Conservation (phyloP, 2,113 vertebrate genomes). For the Platysternon megacephalum region DNA sequence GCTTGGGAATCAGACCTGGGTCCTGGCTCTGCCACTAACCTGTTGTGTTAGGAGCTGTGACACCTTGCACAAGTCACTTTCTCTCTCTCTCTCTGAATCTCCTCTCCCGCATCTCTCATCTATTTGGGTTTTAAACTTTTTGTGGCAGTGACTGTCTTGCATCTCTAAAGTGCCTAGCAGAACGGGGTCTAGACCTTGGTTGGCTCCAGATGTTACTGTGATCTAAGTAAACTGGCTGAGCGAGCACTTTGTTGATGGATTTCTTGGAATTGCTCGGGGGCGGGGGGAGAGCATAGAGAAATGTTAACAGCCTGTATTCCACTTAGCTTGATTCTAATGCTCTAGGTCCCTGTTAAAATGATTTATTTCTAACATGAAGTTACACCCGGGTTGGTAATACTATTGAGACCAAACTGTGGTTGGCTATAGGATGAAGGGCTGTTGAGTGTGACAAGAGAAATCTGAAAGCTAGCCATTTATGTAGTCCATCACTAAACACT, state of each 20-base stretch:
- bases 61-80: not conserved
- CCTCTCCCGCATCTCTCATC: not conserved
- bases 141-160: not conserved
- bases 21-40: not conserved
- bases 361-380: not conserved
- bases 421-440: not conserved
- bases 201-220: not conserved
- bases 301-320: not conserved
- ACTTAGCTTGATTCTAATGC: not conserved
- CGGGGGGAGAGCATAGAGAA: not conserved
- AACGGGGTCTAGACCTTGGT: not conserved
- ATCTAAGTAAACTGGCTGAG: not conserved
- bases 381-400: not conserved
- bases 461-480: not conserved
- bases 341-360: not conserved
- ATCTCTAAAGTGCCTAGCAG: not conserved
- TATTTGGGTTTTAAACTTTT: not conserved
- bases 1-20: not conserved
- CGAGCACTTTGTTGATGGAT: not conserved
- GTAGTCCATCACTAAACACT: not conserved
- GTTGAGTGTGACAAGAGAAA: not conserved
- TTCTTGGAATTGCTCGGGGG: not conserved
- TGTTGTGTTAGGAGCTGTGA: not conserved
- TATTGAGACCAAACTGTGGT: not conserved
- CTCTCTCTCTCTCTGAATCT: not conserved